Evolutionary conservation across 2,888 invertebrate genomes (phyloP), one percentile per base, ranked within the genome.

Genomic region (Actias luna): DNA sequence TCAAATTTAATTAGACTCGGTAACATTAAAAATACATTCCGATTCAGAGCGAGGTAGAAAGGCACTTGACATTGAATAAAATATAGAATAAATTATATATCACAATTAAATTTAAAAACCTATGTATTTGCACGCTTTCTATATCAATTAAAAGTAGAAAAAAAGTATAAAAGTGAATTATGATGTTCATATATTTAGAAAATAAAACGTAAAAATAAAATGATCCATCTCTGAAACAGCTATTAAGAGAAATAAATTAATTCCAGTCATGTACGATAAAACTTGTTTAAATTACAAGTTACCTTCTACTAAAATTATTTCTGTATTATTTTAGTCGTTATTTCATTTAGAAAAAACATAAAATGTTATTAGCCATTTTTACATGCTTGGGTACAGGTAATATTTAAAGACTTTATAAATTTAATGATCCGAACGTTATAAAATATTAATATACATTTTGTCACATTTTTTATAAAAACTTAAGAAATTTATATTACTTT

Each of bases 11-110:
- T 50, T 50, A 50, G 46, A 25, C 18, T 50, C 12, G 22, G 22
- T 25, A 50, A 12, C 22, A 22, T 50, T 50, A 46, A 42, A n/a
- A n/a, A 16, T 42, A 50, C 46, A 50, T 50, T 50, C 25, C 46
- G 46, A 50, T 50, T 50, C 25, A 50, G 46, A 50, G 46, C 46
- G 46, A 22, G 46, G 25, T 50, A 50, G 46, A 50, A 50, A 50
- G 46, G 46, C 46, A 50, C 46, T 50, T 50, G 46, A 50, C 46
- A 50, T 50, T 50, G 46, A 22, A 50, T 50, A 50, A 50, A 50
- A 50, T 50, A 12, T 50, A 50, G 25, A 50, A 25, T 50, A 10
- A 10, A 25, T 50, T 50, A 50, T 12, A 22, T 50, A 25, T 50
- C 46, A 50, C 25, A 50, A 50, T 58, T 33, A 58, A 16, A 33